Evolutionary conservation across 2,888 invertebrate species (phyloP), one percentile per base, ranked within the genome.

Genomic region (Boloria euphrosyne): DNA sequence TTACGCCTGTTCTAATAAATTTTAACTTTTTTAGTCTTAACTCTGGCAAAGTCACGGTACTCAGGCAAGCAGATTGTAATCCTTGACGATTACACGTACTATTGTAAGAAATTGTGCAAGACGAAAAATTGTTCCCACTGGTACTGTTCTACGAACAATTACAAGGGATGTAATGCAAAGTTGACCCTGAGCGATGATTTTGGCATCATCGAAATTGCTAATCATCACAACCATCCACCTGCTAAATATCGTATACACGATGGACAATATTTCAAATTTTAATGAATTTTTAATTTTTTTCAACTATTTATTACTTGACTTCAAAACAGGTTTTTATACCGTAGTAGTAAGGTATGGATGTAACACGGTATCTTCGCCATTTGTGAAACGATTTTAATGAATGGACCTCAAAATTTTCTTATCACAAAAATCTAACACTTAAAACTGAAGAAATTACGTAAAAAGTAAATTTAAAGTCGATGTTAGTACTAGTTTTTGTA

Each of bases 71-170:
- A 85, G 27, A 75, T 89, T 14, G 82, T 89, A 0, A 83, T 90
- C 78, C 83, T 78, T 73, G 83, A 86, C 51, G 82, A 87, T 66
- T 90, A 89, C 72, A 89, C 90, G 0, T 90, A 89, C 71, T 89
- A 87, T 75, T 87, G 86, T 76, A 89, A 89, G 77, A 84, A 81
- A 65, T 82, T 84, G 71, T 85, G 82, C 75, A 87, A 86, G 76
- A 85, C 78, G 70, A 85, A 81, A 0, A 84, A 83, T 50, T 75
- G 79, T 66, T 86, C 83, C 64, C 81, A 84, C 63, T 90, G 90
- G 90, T 85, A 88, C 67, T 90, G 90, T 65, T 90, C 90, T 0
- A 89, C 90, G 0, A 87, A 90, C 70, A 88, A 88, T 75, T 85
- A 83, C 70, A 82, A 84, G 44, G 89, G 90, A 0, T 90, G 90